A percentile compares a stretch with the other conserved stretches of the same genome.
phyloP scores from a whole-genome alignment of 2,888 invertebrate genomes.

The Ferdinandea cuprea region DNA sequence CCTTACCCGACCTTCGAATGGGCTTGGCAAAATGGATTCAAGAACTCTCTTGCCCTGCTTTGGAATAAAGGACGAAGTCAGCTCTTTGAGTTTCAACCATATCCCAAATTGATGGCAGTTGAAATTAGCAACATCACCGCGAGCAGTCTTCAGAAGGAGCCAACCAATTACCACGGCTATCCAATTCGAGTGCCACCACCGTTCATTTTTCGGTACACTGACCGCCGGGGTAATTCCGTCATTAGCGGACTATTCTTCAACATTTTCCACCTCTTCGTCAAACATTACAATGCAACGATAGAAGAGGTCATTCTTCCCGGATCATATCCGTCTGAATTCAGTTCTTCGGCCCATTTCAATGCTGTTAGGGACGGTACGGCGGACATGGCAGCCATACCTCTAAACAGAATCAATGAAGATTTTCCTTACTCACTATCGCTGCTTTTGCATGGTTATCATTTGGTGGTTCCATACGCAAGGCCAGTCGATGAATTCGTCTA shows the following conservation, averaged over 20 bases:
- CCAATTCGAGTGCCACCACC: background rate
- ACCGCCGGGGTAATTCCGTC: background rate
- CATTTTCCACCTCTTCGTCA: background rate
- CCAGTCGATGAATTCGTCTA: background rate
- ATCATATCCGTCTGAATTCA: background rate
- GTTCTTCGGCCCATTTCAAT: background rate
- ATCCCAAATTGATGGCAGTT: background rate
- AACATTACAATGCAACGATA: background rate
- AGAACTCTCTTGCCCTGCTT: conserved; percentile 76
- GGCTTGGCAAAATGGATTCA: conserved; percentile 76
- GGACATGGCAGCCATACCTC: background rate
- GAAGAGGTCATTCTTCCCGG: background rate
- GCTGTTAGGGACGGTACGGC: background rate
- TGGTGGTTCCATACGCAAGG: background rate
- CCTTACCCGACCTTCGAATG: background rate
- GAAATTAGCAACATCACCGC: background rate
- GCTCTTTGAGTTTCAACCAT: background rate
- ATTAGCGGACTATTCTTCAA: background rate
- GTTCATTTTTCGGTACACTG: background rate
- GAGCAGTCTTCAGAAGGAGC: background rate
- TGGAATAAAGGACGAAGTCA: background rate
- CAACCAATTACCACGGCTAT: background rate
- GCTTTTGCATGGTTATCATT: background rate
- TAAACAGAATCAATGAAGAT: too few species aligned
- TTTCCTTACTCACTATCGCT: background rate